A percentile compares a stretch with the other conserved stretches of the same genome.
These are phyloP conservation scores for Aphelocoma coerulescens DNA, from an alignment of 2,113 vertebrate species.

Conservation along the genomic window DNA sequence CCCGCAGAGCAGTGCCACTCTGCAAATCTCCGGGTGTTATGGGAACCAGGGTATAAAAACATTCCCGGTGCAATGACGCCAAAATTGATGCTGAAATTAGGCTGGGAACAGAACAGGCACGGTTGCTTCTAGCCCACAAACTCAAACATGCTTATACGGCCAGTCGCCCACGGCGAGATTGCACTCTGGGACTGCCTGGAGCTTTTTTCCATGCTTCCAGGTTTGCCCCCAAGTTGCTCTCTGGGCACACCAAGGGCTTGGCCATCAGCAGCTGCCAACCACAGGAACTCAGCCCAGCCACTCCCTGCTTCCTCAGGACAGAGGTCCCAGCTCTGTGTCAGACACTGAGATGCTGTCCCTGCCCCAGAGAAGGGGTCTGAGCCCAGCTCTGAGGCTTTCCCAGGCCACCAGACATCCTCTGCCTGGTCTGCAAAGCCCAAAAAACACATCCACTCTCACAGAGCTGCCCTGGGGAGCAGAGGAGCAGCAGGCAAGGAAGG, in stretches of 20 bases:
- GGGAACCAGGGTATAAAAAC: constrained; percentile 6
- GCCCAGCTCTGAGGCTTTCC: background rate
- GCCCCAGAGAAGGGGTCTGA: background rate
- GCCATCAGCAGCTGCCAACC: background rate
- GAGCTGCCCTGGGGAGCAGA: background rate
- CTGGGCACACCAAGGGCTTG: background rate
- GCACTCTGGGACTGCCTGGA: background rate
- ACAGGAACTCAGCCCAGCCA: background rate
- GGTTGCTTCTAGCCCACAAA: background rate
- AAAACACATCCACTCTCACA: fast-evolving
- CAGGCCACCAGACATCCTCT: background rate
- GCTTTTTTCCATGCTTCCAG: background rate
- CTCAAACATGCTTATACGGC: fast-evolving
- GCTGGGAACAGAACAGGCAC: background rate
- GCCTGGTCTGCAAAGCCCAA: background rate
- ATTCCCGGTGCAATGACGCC: background rate
- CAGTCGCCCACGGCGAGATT: background rate
- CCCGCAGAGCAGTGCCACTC: background rate
- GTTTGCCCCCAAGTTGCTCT: background rate
- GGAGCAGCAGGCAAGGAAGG: background rate
- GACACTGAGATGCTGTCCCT: background rate
- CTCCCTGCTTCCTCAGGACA: background rate
- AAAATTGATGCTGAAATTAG: constrained; percentile 35
- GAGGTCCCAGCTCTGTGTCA: background rate
- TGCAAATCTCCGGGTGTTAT: background rate